Evolutionary conservation across 35 echinoderm and acorn worm genomes (phyloP).

Genomic region (Holothuria glaberrima): DNA sequence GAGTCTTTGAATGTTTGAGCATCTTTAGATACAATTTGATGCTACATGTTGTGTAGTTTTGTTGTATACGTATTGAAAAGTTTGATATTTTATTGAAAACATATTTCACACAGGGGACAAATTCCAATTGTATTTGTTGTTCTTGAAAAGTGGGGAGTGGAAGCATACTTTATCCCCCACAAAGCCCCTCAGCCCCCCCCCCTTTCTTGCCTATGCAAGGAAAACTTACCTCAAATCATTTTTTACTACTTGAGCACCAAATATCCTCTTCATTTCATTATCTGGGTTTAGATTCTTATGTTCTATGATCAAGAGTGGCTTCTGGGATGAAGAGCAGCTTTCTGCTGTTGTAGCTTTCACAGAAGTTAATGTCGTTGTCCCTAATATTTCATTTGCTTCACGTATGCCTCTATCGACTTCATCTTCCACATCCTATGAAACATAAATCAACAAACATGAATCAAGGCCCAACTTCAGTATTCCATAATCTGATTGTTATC

Average conservation of each 20-base stretch:
- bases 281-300: conserved; percentile 93
- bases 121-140: too few relatives aligned
- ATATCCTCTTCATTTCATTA: conserved; percentile 98
- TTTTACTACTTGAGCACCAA: conserved; percentile 84
- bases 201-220: too few relatives aligned
- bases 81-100: neutral
- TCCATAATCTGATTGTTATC: too few relatives aligned
- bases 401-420: conserved; percentile 93
- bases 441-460: neutral
- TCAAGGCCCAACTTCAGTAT: too few relatives aligned
- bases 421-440: conserved; percentile 70
- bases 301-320: conserved; percentile 81
- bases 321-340: conserved; percentile 47
- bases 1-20: too few relatives aligned
- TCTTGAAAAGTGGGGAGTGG: too few relatives aligned
- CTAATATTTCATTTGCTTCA: conserved; percentile 84
- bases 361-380: conserved; percentile 13
- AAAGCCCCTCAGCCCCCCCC: too few relatives aligned
- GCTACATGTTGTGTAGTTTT: neutral
- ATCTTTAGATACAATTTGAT: neutral
- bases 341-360: neutral
- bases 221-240: conserved; percentile 81
- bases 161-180: too few relatives aligned
- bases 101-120: too few relatives aligned
- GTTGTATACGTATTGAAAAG: neutral